Evolutionary conservation across 2,888 invertebrate species (phyloP), one percentile per base, ranked within the genome.

Genomic region (Napeogenes sylphis): DNA sequence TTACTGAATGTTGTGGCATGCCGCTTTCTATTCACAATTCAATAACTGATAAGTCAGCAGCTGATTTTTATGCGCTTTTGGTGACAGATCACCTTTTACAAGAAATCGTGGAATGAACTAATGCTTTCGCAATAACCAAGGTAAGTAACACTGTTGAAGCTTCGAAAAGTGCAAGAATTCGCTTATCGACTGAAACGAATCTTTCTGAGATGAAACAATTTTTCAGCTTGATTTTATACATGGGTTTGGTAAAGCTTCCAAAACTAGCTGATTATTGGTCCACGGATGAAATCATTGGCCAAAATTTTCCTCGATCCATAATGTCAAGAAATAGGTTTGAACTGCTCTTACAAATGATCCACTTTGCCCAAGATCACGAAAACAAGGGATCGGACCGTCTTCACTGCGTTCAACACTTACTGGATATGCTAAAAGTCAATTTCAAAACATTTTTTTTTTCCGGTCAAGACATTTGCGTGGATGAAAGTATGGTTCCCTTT

Each of bases 301-400:
- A n/a, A n/a, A n/a, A n/a, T n/a, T n/a, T 74, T 67, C 71, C 74
- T 60, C 63, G 69, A 62, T 65, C 71, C 55, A 61, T 75, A 33
- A 75, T 77, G 73, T 59, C 70, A 45, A 67, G 75, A 59, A 77
- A 76, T 62, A 61, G 76, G 32, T 77, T 78, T 63, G 75, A 76
- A 58, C 60, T 76, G 58, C 64, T 78, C 4, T 66, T 78, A 58
- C 73, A 70, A 71, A 74, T 74, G 69, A 10, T 77, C 32, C 77
- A 78, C 69, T 78, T 80, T 68, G 74, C 74, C 14, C 59, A 74
- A n/a, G n/a, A n/a, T n/a, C n/a, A n/a, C n/a, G n/a, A n/a, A n/a
- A n/a, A n/a, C n/a, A n/a, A n/a, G n/a, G 55, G 63, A 58, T 66
- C 70, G 12, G 71, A 76, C 59, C 68, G 77, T 45, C 64, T 77